Evolutionary conservation across 2,797 vertebrate genomes (phyloP).

Genomic region (Sebastes dallii): DNA sequence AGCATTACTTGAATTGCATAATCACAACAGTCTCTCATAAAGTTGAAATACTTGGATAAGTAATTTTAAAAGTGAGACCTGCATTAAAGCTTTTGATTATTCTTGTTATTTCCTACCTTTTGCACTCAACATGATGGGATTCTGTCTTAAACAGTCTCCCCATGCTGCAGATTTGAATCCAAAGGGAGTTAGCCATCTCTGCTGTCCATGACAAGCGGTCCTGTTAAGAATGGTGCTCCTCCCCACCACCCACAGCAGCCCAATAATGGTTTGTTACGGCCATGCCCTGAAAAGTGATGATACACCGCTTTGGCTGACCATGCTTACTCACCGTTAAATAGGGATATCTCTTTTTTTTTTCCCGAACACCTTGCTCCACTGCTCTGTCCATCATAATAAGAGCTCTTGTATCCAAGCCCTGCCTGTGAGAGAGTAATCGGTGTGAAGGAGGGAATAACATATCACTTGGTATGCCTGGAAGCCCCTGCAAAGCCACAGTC

Average conservation of each 20-base stretch:
- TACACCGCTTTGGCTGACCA: constrained; percentile 49
- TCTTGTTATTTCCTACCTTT: neutral
- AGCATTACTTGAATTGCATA: neutral
- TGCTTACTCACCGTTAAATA: constrained; percentile 69
- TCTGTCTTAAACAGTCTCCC: neutral
- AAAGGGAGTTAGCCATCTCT: constrained; percentile 7
- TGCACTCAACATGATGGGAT: neutral
- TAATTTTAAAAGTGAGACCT: neutral
- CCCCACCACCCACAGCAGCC: constrained; percentile 23
- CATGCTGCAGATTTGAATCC: constrained; percentile 3
- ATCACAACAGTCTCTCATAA: neutral
- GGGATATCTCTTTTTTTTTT: constrained; percentile 58
- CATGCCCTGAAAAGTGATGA: constrained; percentile 69
- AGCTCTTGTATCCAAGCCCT: constrained; percentile 59
- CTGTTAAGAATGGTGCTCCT: constrained; percentile 33
- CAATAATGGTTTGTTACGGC: constrained; percentile 56
- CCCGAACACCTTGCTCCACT: constrained; percentile 63
- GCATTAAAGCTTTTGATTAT: neutral
- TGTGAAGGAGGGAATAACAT: constrained; percentile 75
- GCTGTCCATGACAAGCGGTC: constrained; percentile 20
- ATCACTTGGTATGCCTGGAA: constrained; percentile 70
- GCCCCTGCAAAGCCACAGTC: constrained; percentile 67
- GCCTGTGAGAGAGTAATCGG: constrained; percentile 58
- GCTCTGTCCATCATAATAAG: constrained; percentile 77
- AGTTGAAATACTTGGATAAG: neutral